Percentiles rank a stretch among this genome's conserved stretches.
These are phyloP conservation scores for Drosophila mettleri DNA, from an alignment of 2,888 invertebrate species.

Conservation along the genomic window DNA sequence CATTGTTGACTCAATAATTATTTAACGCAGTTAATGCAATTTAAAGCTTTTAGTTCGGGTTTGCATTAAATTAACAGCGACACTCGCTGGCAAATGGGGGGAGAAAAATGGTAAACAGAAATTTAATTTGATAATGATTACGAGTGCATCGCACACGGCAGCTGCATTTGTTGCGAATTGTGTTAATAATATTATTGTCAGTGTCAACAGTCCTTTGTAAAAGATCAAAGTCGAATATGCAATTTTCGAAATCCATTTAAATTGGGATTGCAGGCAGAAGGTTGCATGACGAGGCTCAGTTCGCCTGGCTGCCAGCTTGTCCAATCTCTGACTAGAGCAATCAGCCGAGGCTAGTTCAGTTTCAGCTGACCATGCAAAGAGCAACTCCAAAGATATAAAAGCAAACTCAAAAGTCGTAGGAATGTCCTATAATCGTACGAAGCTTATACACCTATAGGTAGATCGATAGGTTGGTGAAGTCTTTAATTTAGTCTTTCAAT, in stretches of 20 bases:
- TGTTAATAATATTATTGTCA: not conserved
- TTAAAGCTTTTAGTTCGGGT: not conserved
- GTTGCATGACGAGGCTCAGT: no score
- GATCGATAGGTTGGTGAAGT: no score
- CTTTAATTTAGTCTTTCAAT: no score
- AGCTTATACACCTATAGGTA: no score
- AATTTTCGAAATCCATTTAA: not conserved
- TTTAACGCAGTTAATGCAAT: constrained; percentile 6
- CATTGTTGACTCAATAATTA: constrained; percentile 4
- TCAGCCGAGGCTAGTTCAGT: no score
- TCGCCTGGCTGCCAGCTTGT: no score
- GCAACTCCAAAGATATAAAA: no score
- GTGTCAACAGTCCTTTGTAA: not conserved
- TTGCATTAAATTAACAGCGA: not conserved
- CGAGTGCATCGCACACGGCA: not conserved
- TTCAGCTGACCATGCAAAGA: no score
- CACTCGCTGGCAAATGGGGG: not conserved
- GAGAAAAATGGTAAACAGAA: not conserved
- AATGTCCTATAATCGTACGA: no score
- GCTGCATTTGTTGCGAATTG: not conserved
- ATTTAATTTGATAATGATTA: not conserved
- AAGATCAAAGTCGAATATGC: not conserved
- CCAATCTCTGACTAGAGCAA: no score
- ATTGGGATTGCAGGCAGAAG: not conserved
- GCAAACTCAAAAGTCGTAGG: no score